Evolutionary conservation across 2,113 vertebrate genomes (phyloP), one percentile per base, ranked within the genome.

Genomic region (Chloroceryle aenea): DNA sequence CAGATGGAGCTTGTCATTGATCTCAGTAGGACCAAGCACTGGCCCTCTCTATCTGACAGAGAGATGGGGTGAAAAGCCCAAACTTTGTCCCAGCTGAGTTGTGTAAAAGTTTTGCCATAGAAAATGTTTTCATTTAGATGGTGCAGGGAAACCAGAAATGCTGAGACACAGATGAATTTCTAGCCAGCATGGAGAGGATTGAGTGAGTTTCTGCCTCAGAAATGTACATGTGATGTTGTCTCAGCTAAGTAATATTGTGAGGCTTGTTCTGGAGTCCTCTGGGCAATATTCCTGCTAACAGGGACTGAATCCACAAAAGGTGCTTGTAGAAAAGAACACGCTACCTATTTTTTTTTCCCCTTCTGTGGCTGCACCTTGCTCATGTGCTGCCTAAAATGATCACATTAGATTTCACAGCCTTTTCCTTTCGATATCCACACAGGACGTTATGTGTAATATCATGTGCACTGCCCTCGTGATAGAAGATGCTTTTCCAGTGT

Each of bases 291-390:
- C 47, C 84, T 4, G 6, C 45, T 34, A 69, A 71, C 25, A 56
- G 85, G 85, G 76, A 40, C 22, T 62, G 77, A 67, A 77, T 50
- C 78, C 47, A 32, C 66, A 25, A 45, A 78, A 90, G 87, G 93
- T 96, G 95, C 88, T 89, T 61, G 56, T 63, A 78, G 73, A 59
- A 86, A 93, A 93, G 7, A 29, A 29, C 14, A 12, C 5, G 0
- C 10, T 8, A 0, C 4, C 14, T n/a, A n/a, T 61, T 7, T 25
- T 52, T 30, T n/a, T 58, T 5, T 32, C 52, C 56, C 26, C 47
- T 88, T 88, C 94, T 63, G 55, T 67, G 75, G 64, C 75, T 64
- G 76, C 90, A 90, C 83, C 88, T 94, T 87, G 69, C 34, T 29
- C 25, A 0, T 20, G 40, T 59, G 32, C 50, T 85, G 78, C 67